Conservation (phyloP, 2,113 vertebrate genomes). For the Amblyopsis rosae region DNA sequence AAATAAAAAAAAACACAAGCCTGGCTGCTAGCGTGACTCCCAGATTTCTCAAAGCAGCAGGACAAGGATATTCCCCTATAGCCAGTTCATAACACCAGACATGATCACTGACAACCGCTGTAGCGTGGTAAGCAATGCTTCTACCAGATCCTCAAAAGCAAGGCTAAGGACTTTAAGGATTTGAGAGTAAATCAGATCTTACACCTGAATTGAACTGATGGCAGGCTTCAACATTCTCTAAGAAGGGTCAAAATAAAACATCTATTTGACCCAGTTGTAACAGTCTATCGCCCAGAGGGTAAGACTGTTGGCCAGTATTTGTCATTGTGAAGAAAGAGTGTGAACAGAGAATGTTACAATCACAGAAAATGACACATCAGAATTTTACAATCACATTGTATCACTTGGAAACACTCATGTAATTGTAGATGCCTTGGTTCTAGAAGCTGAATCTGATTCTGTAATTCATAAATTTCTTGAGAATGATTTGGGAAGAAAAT, state of each 20-base stretch:
- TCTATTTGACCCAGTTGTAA: constrained; percentile 9
- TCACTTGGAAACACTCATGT: no score
- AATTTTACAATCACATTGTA: no score
- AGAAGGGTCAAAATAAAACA: constrained; percentile 20
- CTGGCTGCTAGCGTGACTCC: constrained; percentile 33
- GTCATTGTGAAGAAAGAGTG: no score
- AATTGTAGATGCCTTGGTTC: no score
- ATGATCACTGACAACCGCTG: constrained; percentile 47
- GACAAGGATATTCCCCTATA: constrained; percentile 45
- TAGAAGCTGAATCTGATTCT: no score
- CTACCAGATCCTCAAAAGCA: neutral
- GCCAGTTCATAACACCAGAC: constrained; percentile 51
- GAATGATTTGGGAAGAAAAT: no score
- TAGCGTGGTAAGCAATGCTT: neutral
- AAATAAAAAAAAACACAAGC: constrained; percentile 13
- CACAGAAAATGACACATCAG: no score
- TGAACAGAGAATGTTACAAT: no score
- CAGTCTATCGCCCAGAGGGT: neutral
- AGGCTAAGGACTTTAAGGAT: constrained; percentile 36
- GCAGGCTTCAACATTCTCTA: constrained; percentile 50
- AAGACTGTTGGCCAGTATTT: neutral
- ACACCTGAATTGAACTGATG: constrained; percentile 58
- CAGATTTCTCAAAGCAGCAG: constrained; percentile 27
- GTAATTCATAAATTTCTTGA: no score
- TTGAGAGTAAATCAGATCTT: constrained; percentile 56